Percentiles rank a stretch among this genome's conserved stretches.
Conservation (phyloP, 2,797 vertebrate genomes). For the Benthosema pterotum region DNA sequence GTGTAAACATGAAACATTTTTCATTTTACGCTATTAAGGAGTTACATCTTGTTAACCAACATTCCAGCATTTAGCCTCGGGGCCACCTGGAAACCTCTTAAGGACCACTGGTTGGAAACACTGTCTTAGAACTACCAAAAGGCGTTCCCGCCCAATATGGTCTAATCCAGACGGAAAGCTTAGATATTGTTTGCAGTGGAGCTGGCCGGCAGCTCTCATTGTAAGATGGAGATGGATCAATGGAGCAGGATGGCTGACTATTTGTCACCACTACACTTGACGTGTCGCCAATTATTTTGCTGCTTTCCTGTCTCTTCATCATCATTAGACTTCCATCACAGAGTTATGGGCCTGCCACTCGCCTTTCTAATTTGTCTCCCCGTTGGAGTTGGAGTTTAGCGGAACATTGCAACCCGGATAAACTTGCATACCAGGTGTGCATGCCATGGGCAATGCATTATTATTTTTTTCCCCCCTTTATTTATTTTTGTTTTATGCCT, state of each 20-base stretch:
- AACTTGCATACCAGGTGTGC: conserved; percentile 62
- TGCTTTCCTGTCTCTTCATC: conserved; percentile 57
- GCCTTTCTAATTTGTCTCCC: conserved; percentile 63
- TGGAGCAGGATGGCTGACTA: conserved; percentile 57
- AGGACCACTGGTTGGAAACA: too few relatives aligned
- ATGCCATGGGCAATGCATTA: conserved; percentile 46
- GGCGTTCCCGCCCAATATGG: too few relatives aligned
- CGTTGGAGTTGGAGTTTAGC: conserved; percentile 28
- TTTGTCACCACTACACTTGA: conserved; percentile 61
- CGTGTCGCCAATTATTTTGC: conserved; percentile 56
- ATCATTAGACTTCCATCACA: conserved; percentile 64
- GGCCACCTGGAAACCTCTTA: too few relatives aligned
- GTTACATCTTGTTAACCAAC: too few relatives aligned
- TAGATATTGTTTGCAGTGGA: conserved; percentile 36
- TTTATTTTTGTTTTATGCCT: conserved; percentile 53
- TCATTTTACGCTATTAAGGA: too few relatives aligned
- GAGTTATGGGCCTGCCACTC: conserved; percentile 51
- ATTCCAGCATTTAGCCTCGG: too few relatives aligned
- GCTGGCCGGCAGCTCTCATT: conserved; percentile 45
- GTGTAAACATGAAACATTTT: too few relatives aligned
- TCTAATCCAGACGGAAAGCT: conserved; percentile 11
- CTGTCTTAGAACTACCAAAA: too few relatives aligned
- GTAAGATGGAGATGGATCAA: conserved; percentile 69
- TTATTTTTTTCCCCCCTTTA: conserved; percentile 56
- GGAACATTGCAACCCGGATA: conserved; percentile 48